Conservation (phyloP, 2,113 vertebrate species). For the Calidris pugnax region DNA sequence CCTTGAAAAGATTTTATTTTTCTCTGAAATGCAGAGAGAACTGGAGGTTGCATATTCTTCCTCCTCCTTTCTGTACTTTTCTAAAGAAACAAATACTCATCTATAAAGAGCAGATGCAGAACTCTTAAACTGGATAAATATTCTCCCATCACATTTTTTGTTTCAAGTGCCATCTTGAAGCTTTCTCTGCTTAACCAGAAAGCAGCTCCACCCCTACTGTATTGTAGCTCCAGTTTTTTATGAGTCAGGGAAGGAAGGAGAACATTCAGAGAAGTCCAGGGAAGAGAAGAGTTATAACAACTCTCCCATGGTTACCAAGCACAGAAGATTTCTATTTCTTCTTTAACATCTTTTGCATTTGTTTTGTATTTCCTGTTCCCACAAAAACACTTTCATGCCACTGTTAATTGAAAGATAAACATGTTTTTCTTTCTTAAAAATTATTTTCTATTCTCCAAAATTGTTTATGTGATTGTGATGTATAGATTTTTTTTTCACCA, state of each 20-base stretch:
- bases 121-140: neutral
- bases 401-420: neutral
- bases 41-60: neutral
- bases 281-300: neutral
- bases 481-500: neutral
- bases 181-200: neutral
- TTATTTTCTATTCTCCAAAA: neutral
- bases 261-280: neutral
- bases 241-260: neutral
- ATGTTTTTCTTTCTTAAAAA: fast-evolving
- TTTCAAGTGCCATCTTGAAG: neutral
- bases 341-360: neutral
- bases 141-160: neutral
- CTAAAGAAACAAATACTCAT: neutral
- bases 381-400: neutral
- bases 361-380: fast-evolving
- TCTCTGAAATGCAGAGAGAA: neutral
- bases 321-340: neutral
- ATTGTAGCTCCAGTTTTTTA: neutral
- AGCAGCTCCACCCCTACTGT: neutral
- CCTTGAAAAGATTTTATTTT: neutral
- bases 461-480: neutral
- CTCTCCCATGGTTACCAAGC: neutral
- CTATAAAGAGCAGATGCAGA: neutral
- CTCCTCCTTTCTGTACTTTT: neutral